phyloP scores from a whole-genome alignment of 2,888 invertebrate genomes.

The Drosophila formosana region DNA sequence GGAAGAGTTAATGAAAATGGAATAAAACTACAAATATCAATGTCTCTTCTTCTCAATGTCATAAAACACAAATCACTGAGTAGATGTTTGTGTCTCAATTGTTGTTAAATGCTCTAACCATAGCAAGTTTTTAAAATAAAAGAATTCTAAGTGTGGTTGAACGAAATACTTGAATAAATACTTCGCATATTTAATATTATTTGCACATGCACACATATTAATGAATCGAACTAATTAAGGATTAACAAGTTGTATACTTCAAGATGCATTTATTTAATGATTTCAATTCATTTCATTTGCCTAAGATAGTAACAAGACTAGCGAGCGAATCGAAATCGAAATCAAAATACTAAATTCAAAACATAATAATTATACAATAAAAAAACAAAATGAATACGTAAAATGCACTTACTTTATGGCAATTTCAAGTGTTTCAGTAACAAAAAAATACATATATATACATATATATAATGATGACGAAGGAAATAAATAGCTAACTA shows the following conservation, averaged over 20 bases:
- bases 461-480: constrained; percentile 17
- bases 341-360: constrained; percentile 29
- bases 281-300: constrained; percentile 27
- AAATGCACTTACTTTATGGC: constrained; percentile 72
- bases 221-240: neutral
- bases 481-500: constrained; percentile 55
- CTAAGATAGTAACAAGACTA: constrained; percentile 30
- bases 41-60: constrained; percentile 31
- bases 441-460: neutral
- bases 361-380: constrained; percentile 16
- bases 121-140: neutral
- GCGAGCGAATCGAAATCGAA: constrained; percentile 19
- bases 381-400: constrained; percentile 40
- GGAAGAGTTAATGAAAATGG: neutral
- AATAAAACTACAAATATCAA: neutral
- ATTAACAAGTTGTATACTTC: constrained; percentile 19
- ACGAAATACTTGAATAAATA: constrained; percentile 13
- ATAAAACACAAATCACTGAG: constrained; percentile 4
- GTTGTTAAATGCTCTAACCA: constrained; percentile 20
- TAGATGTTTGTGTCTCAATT: constrained; percentile 39
- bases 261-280: constrained; percentile 46
- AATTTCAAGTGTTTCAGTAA: constrained; percentile 66
- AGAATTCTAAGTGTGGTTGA: constrained; percentile 45
- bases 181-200: neutral
- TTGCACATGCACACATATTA: constrained; percentile 19